Base-by-base conservation (phyloP, 2,797 vertebrate genomes). In the Agapornis canus region DNA sequence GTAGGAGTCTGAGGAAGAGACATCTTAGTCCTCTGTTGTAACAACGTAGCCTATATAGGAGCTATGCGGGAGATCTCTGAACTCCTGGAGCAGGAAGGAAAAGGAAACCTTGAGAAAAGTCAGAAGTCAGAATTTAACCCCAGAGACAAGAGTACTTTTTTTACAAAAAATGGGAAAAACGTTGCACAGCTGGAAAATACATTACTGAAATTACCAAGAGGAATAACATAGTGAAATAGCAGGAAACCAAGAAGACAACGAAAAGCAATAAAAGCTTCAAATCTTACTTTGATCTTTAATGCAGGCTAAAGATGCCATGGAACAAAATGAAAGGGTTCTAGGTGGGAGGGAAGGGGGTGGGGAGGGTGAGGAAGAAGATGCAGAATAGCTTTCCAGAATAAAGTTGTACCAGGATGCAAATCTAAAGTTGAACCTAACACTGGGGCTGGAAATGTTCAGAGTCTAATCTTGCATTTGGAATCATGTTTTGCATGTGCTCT, bases 231-330 rank as follows among this genome's bases (percentile, higher is more conserved):
- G 57, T 83, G 86, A 60, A 73, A 25, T 86, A 66, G 93, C 52
- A 29, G 70, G 63, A 93, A 94, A 96, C 95, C 81, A 80, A 82
- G 64, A 91, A 97, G 82, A 90, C 70, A 90, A 92, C 82, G 49
- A 92, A 96, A 96, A 89, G 72, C 72, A 37, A 92, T 94, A 96
- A 96, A 93, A 86, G 95, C 94, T 93, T 97, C 96, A 96, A 89
- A 93, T 93, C 76, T 93, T 91, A 71, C 91, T 97, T 82, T 95
- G 90, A 95, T 95, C 96, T 96, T 96, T 91, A 73, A 54, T 3
- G 9, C 68, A 81, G 52, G 72, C 61, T 94, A 64, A 94, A 92
- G 96, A 92, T 52, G 66, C 64, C 75, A 42, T 82, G 77, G 82
- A 96, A 89, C 85, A 95, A 96, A 96, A 96, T 91, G 88, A 94